A percentile compares a stretch with the other conserved stretches of the same genome.
These are phyloP conservation scores for Eupithecia vulgata DNA, from an alignment of 2,888 invertebrate species.

Conservation along the genomic window DNA sequence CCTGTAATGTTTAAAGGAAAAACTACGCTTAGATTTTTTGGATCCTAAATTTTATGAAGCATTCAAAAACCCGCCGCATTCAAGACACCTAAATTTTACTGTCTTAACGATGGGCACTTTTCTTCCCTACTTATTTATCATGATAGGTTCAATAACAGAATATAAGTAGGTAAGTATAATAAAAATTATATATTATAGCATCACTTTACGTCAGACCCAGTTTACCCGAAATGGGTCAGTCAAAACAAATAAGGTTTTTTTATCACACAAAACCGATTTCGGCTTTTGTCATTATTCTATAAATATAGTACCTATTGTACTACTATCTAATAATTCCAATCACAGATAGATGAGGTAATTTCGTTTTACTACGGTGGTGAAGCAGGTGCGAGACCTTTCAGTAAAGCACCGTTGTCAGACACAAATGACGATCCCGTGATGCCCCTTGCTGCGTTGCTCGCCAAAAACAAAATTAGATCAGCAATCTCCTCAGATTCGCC, in stretches of 20 bases:
- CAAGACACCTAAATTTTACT: neutral
- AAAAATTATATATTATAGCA: neutral
- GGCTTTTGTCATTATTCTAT: neutral
- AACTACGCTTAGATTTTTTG: too few relatives aligned
- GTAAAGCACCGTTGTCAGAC: conserved; percentile 30
- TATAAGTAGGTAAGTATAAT: too few relatives aligned
- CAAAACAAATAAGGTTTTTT: neutral
- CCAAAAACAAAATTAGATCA: conserved; percentile 42
- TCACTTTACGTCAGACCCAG: neutral
- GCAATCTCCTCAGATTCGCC: conserved; percentile 43
- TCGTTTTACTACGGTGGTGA: neutral
- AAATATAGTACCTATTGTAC: neutral
- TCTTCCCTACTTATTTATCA: too few relatives aligned
- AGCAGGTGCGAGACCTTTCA: conserved; percentile 17
- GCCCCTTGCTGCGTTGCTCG: conserved; percentile 42
- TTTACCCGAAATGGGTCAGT: neutral
- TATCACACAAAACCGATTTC: neutral
- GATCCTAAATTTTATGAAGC: too few relatives aligned
- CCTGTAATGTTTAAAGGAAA: neutral
- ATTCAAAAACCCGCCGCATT: neutral
- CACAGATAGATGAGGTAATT: neutral
- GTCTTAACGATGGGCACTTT: too few relatives aligned
- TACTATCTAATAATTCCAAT: neutral
- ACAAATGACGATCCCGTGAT: conserved; percentile 39
- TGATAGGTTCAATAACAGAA: neutral